Evolutionary conservation across 2,113 vertebrate species (phyloP).

Genomic region (Misgurnus anguillicaudatus): DNA sequence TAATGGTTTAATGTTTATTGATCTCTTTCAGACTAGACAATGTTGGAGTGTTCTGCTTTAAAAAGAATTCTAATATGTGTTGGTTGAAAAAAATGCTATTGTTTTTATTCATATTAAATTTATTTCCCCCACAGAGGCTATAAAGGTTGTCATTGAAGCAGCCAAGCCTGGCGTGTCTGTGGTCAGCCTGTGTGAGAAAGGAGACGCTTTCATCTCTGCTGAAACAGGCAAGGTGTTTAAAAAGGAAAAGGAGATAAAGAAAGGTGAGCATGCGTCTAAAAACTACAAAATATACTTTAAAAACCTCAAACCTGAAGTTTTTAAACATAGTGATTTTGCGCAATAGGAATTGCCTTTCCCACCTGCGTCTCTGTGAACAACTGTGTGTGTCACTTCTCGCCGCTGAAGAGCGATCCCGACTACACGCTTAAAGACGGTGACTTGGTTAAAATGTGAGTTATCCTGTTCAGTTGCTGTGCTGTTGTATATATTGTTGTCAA

Average conservation of each 20-base stretch:
- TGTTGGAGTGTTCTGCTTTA: background rate
- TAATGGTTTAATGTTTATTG: background rate
- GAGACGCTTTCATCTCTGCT: constrained; percentile 88
- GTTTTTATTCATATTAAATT: background rate
- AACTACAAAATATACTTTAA: background rate
- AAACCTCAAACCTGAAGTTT: background rate
- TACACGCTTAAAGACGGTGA: constrained; percentile 92
- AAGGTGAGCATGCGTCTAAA: constrained; percentile 75
- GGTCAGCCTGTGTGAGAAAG: constrained; percentile 89
- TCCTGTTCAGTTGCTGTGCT: background rate
- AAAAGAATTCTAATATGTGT: background rate
- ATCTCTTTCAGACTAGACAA: background rate
- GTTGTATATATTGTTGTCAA: background rate
- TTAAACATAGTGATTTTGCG: constrained; percentile 36
- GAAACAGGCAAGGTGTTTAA: constrained; percentile 97
- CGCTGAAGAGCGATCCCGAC: constrained; percentile 94
- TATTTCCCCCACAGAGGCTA: constrained; percentile 74
- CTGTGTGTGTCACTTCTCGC: constrained; percentile 98
- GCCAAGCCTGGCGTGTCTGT: constrained; percentile 82
- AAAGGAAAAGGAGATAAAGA: constrained; percentile 98
- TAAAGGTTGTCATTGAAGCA: constrained; percentile 82
- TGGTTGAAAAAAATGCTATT: background rate
- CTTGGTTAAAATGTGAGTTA: constrained; percentile 91
- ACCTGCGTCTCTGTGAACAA: constrained; percentile 97
- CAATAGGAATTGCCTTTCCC: constrained; percentile 92